phyloP scores from a whole-genome alignment of 2,888 invertebrate species.

The Anarsia innoxiella region DNA sequence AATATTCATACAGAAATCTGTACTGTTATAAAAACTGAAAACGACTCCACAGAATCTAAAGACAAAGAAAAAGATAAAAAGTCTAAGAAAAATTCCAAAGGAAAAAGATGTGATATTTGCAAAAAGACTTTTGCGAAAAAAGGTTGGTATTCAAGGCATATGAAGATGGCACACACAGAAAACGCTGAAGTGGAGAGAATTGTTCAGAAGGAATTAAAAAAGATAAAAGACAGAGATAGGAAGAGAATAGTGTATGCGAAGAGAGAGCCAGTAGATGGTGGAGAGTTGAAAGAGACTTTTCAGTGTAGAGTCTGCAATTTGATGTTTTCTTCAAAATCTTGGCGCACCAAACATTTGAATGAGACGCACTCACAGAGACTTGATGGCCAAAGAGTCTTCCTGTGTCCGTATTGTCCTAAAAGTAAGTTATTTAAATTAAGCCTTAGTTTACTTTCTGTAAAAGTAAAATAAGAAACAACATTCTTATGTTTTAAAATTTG shows the following conservation, averaged over 20 bases:
- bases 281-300: constrained; percentile 1
- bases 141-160: constrained; percentile 6
- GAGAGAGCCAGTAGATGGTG: neutral
- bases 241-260: no score
- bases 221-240: neutral
- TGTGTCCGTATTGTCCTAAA: constrained; percentile 8
- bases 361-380: constrained; percentile 2
- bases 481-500: no score
- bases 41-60: no score
- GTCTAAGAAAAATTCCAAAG: neutral
- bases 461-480: no score
- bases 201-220: neutral
- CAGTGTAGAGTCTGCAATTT: constrained; percentile 7
- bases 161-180: neutral
- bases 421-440: constrained; percentile 1
- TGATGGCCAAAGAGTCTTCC: constrained; percentile 5
- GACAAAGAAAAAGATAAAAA: neutral
- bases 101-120: constrained; percentile 4
- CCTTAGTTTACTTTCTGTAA: neutral
- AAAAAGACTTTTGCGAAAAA: constrained; percentile 2
- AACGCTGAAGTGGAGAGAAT: neutral
- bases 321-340: constrained; percentile 5
- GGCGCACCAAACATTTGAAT: constrained; percentile 6
- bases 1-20: no score
- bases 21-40: no score